Evolutionary conservation across 2,888 invertebrate species (phyloP).

Genomic region (Hypomecis punctinalis): DNA sequence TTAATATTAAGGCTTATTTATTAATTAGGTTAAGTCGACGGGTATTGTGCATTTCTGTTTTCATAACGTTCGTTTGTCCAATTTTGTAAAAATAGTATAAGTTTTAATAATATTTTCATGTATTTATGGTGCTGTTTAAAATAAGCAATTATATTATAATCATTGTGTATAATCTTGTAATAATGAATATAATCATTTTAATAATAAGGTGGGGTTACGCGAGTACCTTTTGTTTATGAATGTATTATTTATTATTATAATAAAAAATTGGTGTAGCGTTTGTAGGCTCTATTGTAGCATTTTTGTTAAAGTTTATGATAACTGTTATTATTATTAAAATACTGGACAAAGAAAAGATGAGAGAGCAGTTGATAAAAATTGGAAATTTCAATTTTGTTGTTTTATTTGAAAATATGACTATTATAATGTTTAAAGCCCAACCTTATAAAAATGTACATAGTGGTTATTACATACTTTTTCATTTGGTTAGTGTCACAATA

Average conservation of each 20-base stretch:
- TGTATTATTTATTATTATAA: constrained; percentile 56
- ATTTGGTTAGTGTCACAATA: no score
- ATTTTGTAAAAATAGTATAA: constrained; percentile 76
- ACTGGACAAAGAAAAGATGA: constrained; percentile 30
- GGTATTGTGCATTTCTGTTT: constrained; percentile 80
- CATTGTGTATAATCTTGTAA: constrained; percentile 53
- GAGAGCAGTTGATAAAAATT: constrained; percentile 49
- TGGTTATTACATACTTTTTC: no score
- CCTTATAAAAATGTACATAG: no score
- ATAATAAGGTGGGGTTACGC: constrained; percentile 77
- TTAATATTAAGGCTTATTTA: constrained; percentile 37
- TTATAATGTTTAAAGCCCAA: neutral
- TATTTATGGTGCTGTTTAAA: constrained; percentile 68
- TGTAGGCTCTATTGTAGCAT: constrained; percentile 23
- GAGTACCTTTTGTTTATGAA: constrained; percentile 78
- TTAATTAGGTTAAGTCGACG: constrained; percentile 74
- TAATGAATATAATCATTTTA: constrained; percentile 34
- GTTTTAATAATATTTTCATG: constrained; percentile 50
- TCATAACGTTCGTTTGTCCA: constrained; percentile 71
- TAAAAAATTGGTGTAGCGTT: constrained; percentile 46
- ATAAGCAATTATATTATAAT: constrained; percentile 56
- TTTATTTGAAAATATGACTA: constrained; percentile 36
- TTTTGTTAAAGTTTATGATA: constrained; percentile 16
- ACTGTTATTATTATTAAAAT: constrained; percentile 20
- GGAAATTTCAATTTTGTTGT: constrained; percentile 43